Evolutionary conservation across 2,113 vertebrate genomes (phyloP).

Genomic region (Stigmatopora nigra): DNA sequence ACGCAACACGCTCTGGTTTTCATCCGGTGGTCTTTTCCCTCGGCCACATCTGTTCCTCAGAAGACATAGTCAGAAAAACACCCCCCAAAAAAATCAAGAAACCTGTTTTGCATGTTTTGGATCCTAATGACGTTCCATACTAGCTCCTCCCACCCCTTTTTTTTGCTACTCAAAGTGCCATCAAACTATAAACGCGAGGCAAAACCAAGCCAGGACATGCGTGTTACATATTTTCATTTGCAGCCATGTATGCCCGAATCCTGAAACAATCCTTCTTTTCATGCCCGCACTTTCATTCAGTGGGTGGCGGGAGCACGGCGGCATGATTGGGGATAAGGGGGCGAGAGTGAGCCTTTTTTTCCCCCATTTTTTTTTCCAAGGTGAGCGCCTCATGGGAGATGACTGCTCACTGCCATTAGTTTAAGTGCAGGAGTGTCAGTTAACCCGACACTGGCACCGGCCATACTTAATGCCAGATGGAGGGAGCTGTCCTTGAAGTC

Average conservation of each 20-base stretch:
- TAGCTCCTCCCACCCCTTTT: slow-evolving; percentile 21
- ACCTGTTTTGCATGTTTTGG: slow-evolving; percentile 23
- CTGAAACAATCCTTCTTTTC: slow-evolving; percentile 70
- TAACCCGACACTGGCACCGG: slow-evolving; percentile 71
- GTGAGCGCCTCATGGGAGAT: slow-evolving; percentile 68
- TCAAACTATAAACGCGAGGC: slow-evolving; percentile 48
- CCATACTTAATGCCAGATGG: slow-evolving; percentile 75
- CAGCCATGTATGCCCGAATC: slow-evolving; percentile 52
- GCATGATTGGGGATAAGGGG: slow-evolving; percentile 67
- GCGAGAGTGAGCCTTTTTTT: slow-evolving; percentile 48
- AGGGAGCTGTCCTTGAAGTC: slow-evolving; percentile 77
- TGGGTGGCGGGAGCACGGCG: slow-evolving; percentile 62
- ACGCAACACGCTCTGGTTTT: background rate
- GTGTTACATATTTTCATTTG: slow-evolving; percentile 64
- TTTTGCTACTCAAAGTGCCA: slow-evolving; percentile 45
- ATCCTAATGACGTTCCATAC: slow-evolving; percentile 37
- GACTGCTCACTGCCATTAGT: slow-evolving; percentile 66
- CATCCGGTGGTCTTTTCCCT: background rate
- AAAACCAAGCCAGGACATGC: slow-evolving; percentile 59
- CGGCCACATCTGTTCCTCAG: background rate
- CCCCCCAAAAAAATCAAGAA: background rate
- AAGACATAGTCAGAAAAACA: background rate
- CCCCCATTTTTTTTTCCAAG: slow-evolving; percentile 59
- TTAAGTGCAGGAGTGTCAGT: slow-evolving; percentile 72
- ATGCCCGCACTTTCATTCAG: slow-evolving; percentile 61